These are phyloP conservation scores for Enteromius trimaculatus DNA, from an alignment of 2,797 vertebrate species.

Conservation along the genomic window DNA sequence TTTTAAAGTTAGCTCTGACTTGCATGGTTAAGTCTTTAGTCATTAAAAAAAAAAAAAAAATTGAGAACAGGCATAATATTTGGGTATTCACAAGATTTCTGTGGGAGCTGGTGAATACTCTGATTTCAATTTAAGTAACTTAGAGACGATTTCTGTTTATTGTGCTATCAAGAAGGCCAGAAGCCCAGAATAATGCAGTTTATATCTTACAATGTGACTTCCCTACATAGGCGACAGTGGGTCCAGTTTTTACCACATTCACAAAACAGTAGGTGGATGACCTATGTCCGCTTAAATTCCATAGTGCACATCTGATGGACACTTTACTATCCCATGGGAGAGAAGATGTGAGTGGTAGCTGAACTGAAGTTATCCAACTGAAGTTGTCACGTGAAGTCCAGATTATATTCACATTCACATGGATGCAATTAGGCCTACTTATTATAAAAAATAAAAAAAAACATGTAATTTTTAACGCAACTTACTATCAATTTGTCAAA, in stretches of 20 bases:
- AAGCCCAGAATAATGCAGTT: not conserved
- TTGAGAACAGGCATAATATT: conserved; percentile 10
- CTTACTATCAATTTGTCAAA: not conserved
- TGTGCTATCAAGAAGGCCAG: not conserved
- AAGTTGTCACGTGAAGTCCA: not conserved
- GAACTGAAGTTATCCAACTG: not conserved
- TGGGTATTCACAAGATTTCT: not conserved
- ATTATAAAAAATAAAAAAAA: not conserved
- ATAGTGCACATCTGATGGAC: not conserved
- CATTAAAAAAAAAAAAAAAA: conserved; percentile 3
- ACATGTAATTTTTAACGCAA: not conserved
- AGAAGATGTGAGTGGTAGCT: not conserved
- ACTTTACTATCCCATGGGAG: not conserved
- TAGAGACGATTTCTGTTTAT: not conserved
- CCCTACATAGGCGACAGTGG: not conserved
- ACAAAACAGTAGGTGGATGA: not conserved
- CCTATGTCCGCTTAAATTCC: not conserved
- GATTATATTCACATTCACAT: not conserved
- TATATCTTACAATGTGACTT: not conserved
- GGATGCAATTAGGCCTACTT: not conserved
- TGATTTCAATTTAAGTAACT: not conserved
- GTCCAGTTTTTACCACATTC: not conserved
- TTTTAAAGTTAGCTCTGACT: conserved; percentile 18
- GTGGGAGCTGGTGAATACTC: conserved; percentile 3
- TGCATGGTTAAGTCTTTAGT: not conserved